Base-by-base conservation (phyloP, 2,888 invertebrate species). In the Bembecia ichneumoniformis region DNA sequence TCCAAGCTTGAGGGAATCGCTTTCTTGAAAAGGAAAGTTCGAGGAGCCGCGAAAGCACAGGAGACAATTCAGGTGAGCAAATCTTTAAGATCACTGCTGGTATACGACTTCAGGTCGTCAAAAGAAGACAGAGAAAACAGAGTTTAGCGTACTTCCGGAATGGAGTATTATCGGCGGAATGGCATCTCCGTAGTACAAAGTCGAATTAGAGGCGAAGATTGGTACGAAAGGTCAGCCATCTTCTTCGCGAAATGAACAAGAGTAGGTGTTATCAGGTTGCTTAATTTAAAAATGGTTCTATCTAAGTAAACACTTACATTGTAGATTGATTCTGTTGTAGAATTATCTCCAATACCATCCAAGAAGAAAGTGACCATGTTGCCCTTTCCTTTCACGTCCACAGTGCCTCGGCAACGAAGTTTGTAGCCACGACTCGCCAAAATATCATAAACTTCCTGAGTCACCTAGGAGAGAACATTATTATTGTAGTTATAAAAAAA, bases 361-460 rank as follows among this genome's bases (percentile, higher is more conserved):
- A 96, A 87, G 75, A 96, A 96, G 81, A 93, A 97, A 0, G 97
- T 97, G 55, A 95, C 90, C 97, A 97, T 97, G 58, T 95, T 93
- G 15, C 97, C 97, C 77, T 97, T 97, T 50, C 97, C 97, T 79
- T 97, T 98, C 11, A 98, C 97, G 66, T 94, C 92, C 49, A 98
- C 93, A 54, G 91, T 91, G 14, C 97, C 98, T 3, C 98, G 91
- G 76, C 96, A 96, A 28, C 91, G 91, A 43, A 97, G 87, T 40
- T 91, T 90, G 81, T 94, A 97, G 43, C 96, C 96, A 52, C 93
- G 92, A 13, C 88, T 77, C 58, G 90, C 81, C 46, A 97, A 86
- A 60, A 97, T 93, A 64, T 95, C 93, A 71, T 92, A 93, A 54
- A 96, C 92, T 79, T 97, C 97, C 70, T 95, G 92, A 1, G 97